phyloP scores from a whole-genome alignment of 1,140 invertebrate species.

The Goniozus legneri region DNA sequence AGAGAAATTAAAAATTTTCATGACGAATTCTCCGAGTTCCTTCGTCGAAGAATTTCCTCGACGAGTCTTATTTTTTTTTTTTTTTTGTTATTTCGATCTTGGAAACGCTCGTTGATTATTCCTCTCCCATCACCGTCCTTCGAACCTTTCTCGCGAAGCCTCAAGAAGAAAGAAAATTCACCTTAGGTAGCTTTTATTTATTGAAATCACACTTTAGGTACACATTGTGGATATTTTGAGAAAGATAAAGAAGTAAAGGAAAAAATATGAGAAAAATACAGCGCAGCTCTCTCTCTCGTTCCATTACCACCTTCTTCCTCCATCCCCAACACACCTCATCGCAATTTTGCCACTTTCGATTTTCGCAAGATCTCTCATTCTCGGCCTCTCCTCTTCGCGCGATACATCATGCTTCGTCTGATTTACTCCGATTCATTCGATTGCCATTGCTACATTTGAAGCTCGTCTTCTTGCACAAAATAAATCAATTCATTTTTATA shows the following conservation, averaged over 20 bases:
- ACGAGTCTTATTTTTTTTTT: conserved; percentile 8
- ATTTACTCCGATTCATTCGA: no score
- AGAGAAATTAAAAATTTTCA: no score
- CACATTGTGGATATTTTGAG: no score
- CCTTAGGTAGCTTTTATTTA: conserved; percentile 51
- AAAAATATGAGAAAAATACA: no score
- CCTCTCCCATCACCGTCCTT: no score
- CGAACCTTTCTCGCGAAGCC: no score
- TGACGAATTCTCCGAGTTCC: not conserved
- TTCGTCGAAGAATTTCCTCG: conserved; percentile 1
- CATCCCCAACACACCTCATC: not conserved
- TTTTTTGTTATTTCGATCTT: not conserved
- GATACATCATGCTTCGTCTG: no score
- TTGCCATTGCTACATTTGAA: conserved; percentile 3
- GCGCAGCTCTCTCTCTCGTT: no score
- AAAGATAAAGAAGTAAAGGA: no score
- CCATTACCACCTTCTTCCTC: conserved; percentile 20
- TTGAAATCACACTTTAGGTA: conserved; percentile 46
- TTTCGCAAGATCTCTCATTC: no score
- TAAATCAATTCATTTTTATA: conserved; percentile 6
- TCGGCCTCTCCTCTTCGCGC: no score
- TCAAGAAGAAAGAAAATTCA: conserved; percentile 32
- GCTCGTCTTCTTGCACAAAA: not conserved
- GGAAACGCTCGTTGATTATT: not conserved
- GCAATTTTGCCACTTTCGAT: not conserved